Percentiles rank a stretch among this genome's conserved stretches.
Conservation (phyloP, 2,113 vertebrate genomes). For the Neolamprologus ventralis region DNA sequence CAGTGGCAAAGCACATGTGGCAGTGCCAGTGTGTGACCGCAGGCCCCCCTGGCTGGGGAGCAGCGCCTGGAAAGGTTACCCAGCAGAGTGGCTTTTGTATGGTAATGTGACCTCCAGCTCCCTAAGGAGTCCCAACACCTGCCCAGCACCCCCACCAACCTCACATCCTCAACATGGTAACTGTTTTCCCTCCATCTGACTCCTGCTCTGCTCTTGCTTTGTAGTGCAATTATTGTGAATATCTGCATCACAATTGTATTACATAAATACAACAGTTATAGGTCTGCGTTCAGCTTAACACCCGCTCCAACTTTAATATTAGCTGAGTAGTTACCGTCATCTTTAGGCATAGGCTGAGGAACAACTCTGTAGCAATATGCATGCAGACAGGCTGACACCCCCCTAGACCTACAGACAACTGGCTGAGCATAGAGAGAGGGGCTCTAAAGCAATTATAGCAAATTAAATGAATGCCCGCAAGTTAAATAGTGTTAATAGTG, state of each 20-base stretch:
- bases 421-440: conserved; percentile 45
- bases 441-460: conserved; percentile 65
- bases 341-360: background rate
- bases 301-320: background rate
- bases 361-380: background rate
- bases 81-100: conserved; percentile 72
- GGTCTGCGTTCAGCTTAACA: background rate
- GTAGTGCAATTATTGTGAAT: background rate
- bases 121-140: conserved; percentile 61
- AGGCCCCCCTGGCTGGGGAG: conserved; percentile 59
- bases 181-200: conserved; percentile 29
- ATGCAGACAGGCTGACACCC: conserved; percentile 12
- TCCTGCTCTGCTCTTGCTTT: background rate
- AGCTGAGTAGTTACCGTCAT: background rate
- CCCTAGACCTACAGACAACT: conserved; percentile 47
- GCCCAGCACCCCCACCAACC: conserved; percentile 31
- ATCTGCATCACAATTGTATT: background rate
- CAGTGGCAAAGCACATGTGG: conserved; percentile 45
- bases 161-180: conserved; percentile 52
- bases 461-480: conserved; percentile 66
- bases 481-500: conserved; percentile 67
- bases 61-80: conserved; percentile 65
- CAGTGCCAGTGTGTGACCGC: conserved; percentile 60
- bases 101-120: conserved; percentile 70
- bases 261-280: background rate